phyloP scores from a whole-genome alignment of 2,888 invertebrate genomes.

The Bellardia bayeri region DNA sequence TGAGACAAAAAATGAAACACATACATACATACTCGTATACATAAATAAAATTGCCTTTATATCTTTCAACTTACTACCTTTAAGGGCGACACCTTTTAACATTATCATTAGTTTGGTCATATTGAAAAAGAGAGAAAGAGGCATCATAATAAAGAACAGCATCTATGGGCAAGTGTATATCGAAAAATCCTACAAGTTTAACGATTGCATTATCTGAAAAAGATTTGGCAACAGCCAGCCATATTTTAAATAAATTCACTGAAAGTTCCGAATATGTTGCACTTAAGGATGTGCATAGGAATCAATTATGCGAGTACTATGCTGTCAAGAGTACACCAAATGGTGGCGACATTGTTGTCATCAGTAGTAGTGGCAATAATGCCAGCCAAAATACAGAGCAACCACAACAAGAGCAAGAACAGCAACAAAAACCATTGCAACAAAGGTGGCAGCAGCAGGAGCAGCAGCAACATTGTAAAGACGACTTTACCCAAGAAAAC shows the following conservation, averaged over 20 bases:
- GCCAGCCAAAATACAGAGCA: slow-evolving; percentile 74
- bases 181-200: slow-evolving; percentile 82
- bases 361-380: slow-evolving; percentile 40
- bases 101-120: slow-evolving; percentile 54
- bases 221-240: slow-evolving; percentile 80
- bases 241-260: slow-evolving; percentile 77
- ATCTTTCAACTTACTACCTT: slow-evolving; percentile 45
- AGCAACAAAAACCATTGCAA: background rate
- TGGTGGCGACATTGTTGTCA: slow-evolving; percentile 75
- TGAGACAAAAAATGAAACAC: slow-evolving; percentile 1
- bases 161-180: slow-evolving; percentile 84
- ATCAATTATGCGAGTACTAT: slow-evolving; percentile 78
- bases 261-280: slow-evolving; percentile 77
- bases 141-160: slow-evolving; percentile 50
- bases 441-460: slow-evolving; percentile 32
- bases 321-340: slow-evolving; percentile 73
- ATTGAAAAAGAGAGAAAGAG: background rate
- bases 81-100: slow-evolving; percentile 64
- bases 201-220: slow-evolving; percentile 82
- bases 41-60: slow-evolving; percentile 32
- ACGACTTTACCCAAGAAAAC: slow-evolving; percentile 64
- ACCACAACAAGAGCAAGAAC: slow-evolving; percentile 55
- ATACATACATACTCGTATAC: slow-evolving; percentile 25
- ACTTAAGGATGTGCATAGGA: slow-evolving; percentile 76
- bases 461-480: slow-evolving; percentile 52